These are phyloP conservation scores for Gadopsis bispinosus DNA, from an alignment of 2,797 vertebrate species.

Conservation along the genomic window DNA sequence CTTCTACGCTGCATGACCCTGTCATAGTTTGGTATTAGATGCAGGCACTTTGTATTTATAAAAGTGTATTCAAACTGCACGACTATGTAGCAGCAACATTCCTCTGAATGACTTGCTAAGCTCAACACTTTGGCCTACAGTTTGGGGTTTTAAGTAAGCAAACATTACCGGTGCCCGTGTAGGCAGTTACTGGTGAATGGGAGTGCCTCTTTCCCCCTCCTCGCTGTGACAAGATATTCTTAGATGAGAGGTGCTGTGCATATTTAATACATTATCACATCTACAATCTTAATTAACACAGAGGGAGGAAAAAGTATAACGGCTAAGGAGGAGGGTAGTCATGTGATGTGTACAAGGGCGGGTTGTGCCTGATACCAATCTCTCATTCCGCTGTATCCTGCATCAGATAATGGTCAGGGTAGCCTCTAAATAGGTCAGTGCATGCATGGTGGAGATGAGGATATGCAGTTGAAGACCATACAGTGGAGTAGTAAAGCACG, in stretches of 20 bases:
- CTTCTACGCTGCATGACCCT: conserved; percentile 3
- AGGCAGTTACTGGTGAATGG: conserved; percentile 36
- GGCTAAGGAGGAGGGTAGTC: conserved; percentile 54
- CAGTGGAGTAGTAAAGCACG: background rate
- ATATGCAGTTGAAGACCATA: conserved; percentile 31
- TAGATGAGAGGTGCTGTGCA: conserved; percentile 79
- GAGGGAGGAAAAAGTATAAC: conserved; percentile 52
- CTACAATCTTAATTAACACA: conserved; percentile 82
- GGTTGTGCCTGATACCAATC: conserved; percentile 64
- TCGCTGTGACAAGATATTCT: conserved; percentile 77
- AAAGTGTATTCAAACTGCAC: conserved; percentile 4
- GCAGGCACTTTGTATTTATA: conserved; percentile 3
- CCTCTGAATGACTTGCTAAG: conserved; percentile 22
- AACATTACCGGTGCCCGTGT: background rate
- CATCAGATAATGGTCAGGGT: conserved; percentile 65
- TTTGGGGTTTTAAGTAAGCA: background rate
- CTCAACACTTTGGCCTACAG: background rate
- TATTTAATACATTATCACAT: conserved; percentile 83
- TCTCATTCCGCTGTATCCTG: conserved; percentile 61
- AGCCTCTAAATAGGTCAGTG: conserved; percentile 71
- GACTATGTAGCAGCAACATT: conserved; percentile 6
- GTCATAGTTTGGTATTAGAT: background rate
- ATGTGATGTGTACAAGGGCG: conserved; percentile 56
- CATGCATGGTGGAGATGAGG: conserved; percentile 26
- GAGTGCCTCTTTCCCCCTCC: conserved; percentile 33